Base-by-base conservation (phyloP, 2,113 vertebrate species). In the Rostratula benghalensis region DNA sequence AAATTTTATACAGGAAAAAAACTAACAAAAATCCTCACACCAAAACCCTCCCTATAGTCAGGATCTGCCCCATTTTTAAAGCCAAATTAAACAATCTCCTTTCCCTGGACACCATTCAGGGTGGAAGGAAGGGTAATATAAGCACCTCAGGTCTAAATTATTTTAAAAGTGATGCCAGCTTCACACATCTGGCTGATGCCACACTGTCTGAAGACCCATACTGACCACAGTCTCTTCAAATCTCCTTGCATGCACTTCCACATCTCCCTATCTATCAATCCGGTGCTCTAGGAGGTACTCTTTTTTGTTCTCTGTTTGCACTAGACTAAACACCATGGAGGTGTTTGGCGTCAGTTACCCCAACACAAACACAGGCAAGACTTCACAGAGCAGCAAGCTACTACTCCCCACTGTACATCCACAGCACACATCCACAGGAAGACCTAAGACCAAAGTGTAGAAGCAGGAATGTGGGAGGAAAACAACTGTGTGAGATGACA, bases 401-500 rank as follows among this genome's bases (percentile, higher is more conserved):
- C 25, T 14, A 1, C 48, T 56, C 35, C 17, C 45, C 54, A 48
- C 21, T 50, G 21, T 22, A 31, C 18, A 50, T 13, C 50, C 3
- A 6, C 1, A 0, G 25, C n/a, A 43, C 33, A 22, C 7, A 7
- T 28, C 19, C 11, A 16, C 0, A 1, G 73, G 25, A 77, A 17
- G 14, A 11, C 23, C 27, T 14, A 27, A 18, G 13, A 73, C 25
- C 6, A 8, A 74, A 37, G 33, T 1, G 1, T 23, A 48, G 35
- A 39, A 64, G 13, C 8, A 8, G 11, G 9, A 39, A 7, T 0
- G 0, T 9, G 8, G 12, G 59, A 73, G 23, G 31, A 43, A 82
- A 92, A 43, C 6, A 31, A 13, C 9, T 35, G 6, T 3, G 6
- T 13, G 31, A 85, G 21, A 43, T 25, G 4, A 74, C 68, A 35